These are phyloP conservation scores for Zaprionus vittiger DNA, from an alignment of 1,140 invertebrate species.

Conservation along the genomic window DNA sequence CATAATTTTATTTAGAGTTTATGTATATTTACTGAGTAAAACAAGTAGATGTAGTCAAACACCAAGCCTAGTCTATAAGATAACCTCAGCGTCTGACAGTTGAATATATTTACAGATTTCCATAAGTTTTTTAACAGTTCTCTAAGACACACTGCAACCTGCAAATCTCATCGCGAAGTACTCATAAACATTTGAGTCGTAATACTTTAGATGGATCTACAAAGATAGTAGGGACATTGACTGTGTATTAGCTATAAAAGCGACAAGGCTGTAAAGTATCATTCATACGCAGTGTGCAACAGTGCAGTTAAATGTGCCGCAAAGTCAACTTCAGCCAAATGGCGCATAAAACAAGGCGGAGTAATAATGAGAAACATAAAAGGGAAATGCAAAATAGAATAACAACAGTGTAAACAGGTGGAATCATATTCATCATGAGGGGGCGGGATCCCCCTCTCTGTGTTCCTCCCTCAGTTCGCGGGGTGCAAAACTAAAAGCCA, in stretches of 20 bases:
- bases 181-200: constrained; percentile 15
- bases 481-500: constrained; percentile 31
- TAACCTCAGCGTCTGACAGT: no score
- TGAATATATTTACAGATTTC: background rate
- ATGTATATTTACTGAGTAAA: no score
- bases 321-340: constrained; percentile 18
- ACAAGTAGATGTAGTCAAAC: no score
- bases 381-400: constrained; percentile 25
- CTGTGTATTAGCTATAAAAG: constrained; percentile 35
- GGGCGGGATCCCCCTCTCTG: rapidly evolving
- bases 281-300: constrained; percentile 32
- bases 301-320: constrained; percentile 27
- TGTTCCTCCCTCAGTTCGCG: background rate
- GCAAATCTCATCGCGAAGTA: constrained; percentile 19
- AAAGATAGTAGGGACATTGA: background rate
- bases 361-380: constrained; percentile 47
- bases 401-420: constrained; percentile 48
- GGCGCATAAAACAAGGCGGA: constrained; percentile 35
- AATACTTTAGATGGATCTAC: constrained; percentile 2
- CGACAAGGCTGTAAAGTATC: constrained; percentile 35
- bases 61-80: no score
- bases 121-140: background rate
- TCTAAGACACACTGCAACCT: constrained; percentile 12
- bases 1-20: no score
- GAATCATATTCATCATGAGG: constrained; percentile 25